Evolutionary conservation across 2,797 vertebrate genomes (phyloP).

Genomic region (Taeniopygia guttata): DNA sequence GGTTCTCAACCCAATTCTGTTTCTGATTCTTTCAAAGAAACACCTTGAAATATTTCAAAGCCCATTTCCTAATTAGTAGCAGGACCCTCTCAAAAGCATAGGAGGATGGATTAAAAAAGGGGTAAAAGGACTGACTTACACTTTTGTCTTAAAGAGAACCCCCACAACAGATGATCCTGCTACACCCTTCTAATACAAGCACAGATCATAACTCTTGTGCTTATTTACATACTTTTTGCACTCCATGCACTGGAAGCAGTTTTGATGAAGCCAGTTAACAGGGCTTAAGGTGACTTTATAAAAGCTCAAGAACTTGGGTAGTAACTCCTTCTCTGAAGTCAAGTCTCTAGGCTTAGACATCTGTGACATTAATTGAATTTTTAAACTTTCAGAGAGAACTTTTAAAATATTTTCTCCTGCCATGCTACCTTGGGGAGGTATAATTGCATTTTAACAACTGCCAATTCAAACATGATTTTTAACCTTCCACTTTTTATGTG

Average conservation of each 20-base stretch:
- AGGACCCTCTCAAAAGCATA: not conserved
- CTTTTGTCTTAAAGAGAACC: not conserved
- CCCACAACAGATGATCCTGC: not conserved
- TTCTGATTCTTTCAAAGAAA: not conserved
- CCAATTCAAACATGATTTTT: conserved; percentile 70
- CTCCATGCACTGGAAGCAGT: not conserved
- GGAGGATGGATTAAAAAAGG: not conserved
- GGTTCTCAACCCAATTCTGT: not conserved
- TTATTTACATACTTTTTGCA: not conserved
- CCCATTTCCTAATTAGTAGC: not conserved
- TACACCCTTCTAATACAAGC: not conserved
- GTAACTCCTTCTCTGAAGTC: conserved; percentile 11
- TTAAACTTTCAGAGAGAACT: conserved; percentile 70
- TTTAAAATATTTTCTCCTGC: conserved; percentile 73
- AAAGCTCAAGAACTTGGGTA: not conserved
- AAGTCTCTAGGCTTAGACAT: conserved; percentile 48
- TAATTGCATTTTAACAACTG: conserved; percentile 75
- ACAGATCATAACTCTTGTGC: not conserved
- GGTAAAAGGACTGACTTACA: not conserved
- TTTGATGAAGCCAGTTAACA: not conserved
- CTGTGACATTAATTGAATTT: conserved; percentile 70
- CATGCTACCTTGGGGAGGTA: conserved; percentile 68
- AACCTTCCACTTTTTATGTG: conserved; percentile 73
- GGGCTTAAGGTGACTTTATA: not conserved
- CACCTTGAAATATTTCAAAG: not conserved